These are phyloP conservation scores for Bombycilla garrulus DNA, from an alignment of 2,113 vertebrate species.

Conservation along the genomic window DNA sequence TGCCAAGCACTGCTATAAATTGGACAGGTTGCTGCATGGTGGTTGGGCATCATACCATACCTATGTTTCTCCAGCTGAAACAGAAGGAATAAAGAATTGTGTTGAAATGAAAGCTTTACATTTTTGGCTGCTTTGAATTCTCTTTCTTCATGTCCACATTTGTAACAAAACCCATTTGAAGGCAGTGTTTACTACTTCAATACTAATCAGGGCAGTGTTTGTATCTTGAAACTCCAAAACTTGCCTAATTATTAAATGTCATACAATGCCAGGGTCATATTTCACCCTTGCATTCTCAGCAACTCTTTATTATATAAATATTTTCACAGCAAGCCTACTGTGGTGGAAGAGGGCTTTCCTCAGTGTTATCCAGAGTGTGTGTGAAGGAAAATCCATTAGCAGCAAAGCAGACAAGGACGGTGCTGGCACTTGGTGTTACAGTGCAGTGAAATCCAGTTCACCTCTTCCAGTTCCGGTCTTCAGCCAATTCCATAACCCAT, in stretches of 20 bases:
- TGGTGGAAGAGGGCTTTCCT: not conserved
- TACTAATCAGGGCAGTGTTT: not conserved
- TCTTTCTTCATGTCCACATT: not conserved
- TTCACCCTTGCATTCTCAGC: not conserved
- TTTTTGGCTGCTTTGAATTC: not conserved
- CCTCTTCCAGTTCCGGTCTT: not conserved
- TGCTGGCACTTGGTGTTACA: not conserved
- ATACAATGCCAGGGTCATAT: not conserved
- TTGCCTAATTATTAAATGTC: not conserved
- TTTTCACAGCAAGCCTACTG: not conserved
- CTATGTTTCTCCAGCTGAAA: not conserved
- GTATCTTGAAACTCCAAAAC: not conserved
- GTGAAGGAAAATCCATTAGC: not conserved
- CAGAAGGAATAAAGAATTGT: not conserved
- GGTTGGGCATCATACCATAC: not conserved
- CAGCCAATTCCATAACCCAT: not conserved
- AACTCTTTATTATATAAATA: not conserved
- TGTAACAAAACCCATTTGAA: not conserved
- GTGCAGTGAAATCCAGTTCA: not conserved
- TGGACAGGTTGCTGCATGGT: slow-evolving; percentile 22
- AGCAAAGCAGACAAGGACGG: not conserved
- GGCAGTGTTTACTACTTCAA: not conserved
- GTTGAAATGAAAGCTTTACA: not conserved
- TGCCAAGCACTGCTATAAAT: not conserved
- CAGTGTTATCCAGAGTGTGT: not conserved